Evolutionary conservation across 2,888 invertebrate genomes (phyloP).

Genomic region (Sarcophaga carnaria): DNA sequence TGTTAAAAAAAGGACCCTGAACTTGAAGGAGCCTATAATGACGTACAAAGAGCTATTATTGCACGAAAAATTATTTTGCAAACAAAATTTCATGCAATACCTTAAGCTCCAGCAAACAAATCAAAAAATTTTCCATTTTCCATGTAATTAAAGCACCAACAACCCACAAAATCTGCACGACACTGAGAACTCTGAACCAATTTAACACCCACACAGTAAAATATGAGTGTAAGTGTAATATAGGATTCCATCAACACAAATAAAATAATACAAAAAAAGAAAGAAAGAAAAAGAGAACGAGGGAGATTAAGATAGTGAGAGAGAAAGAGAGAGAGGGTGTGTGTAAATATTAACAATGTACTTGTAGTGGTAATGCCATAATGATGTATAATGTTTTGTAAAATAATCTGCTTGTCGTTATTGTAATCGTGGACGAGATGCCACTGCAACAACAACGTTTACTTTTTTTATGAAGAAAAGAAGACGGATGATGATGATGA

Average conservation of each 20-base stretch:
- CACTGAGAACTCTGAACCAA: neutral
- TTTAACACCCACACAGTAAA: neutral
- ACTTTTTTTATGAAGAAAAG: neutral
- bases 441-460: neutral
- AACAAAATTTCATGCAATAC: too few relatives aligned
- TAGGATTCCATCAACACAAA: neutral
- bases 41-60: too few relatives aligned
- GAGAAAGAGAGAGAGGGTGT: neutral
- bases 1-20: too few relatives aligned
- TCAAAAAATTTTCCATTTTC: too few relatives aligned
- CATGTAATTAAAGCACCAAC: too few relatives aligned
- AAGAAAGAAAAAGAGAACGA: neutral
- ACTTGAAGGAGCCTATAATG: too few relatives aligned
- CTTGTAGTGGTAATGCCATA: constrained; percentile 4
- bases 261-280: too few relatives aligned
- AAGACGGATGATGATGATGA: neutral
- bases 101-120: too few relatives aligned
- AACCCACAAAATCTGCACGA: too few relatives aligned
- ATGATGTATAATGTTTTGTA: constrained; percentile 52
- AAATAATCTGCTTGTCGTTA: constrained; percentile 59
- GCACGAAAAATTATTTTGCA: too few relatives aligned
- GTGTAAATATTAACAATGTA: neutral
- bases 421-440: constrained; percentile 31
- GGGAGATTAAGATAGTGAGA: neutral
- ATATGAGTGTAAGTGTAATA: neutral